Conservation (phyloP, 1,140 invertebrate genomes). For the Mamestra configurata region DNA sequence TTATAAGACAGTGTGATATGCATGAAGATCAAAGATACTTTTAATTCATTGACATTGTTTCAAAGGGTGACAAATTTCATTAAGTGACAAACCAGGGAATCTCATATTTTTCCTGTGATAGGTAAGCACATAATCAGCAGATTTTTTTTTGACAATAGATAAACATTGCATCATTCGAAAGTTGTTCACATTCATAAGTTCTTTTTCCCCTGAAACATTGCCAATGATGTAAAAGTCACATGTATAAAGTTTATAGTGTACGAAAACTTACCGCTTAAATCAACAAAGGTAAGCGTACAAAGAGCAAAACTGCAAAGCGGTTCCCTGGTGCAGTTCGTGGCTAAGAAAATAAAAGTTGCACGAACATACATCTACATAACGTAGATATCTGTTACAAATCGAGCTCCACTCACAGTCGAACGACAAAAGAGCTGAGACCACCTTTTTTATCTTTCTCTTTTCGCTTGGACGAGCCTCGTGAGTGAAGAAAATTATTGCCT, state of each 20-base stretch:
- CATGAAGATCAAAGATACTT: too few species aligned
- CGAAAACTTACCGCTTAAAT: conserved; percentile 15
- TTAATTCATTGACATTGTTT: too few species aligned
- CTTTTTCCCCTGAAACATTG: too few species aligned
- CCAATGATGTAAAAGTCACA: too few species aligned
- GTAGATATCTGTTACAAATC: conserved; percentile 42
- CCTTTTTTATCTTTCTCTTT: conserved; percentile 78
- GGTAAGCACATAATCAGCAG: too few species aligned
- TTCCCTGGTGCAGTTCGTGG: conserved; percentile 6
- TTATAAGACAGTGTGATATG: background rate
- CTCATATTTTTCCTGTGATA: too few species aligned
- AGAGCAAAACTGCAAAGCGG: conserved; percentile 32
- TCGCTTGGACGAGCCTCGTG: conserved; percentile 72
- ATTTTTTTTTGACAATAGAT: too few species aligned
- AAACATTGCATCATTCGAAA: too few species aligned
- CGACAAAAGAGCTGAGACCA: conserved; percentile 72
- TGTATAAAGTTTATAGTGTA: background rate
- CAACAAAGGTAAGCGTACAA: conserved; percentile 29
- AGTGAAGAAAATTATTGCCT: conserved; percentile 75
- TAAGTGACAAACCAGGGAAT: too few species aligned
- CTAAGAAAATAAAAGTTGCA: conserved; percentile 43
- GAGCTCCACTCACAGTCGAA: conserved; percentile 47
- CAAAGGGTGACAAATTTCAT: too few species aligned
- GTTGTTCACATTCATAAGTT: too few species aligned
- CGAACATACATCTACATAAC: conserved; percentile 24